A percentile compares a stretch with the other conserved stretches of the same genome.
phyloP scores from a whole-genome alignment of 2,888 invertebrate genomes.

The Cabera pusaria region DNA sequence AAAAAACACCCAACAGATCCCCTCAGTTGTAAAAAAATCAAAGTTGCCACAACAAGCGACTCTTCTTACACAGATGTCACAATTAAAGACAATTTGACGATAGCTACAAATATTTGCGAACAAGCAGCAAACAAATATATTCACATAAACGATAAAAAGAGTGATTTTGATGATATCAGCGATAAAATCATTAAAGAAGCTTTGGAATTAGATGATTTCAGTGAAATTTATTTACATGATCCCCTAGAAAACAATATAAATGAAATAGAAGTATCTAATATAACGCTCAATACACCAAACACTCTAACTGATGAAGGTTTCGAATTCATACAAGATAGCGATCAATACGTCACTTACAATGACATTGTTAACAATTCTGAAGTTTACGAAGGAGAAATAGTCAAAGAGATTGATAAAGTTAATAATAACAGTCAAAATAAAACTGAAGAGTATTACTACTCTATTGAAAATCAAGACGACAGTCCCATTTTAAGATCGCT shows the following conservation, averaged over 20 bases:
- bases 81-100: conserved; percentile 2
- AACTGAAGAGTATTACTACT: conserved; percentile 1
- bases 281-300: not conserved
- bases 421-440: conserved; percentile 14
- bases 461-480: not conserved
- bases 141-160: too few relatives aligned
- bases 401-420: conserved; percentile 17
- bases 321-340: conserved; percentile 10
- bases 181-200: conserved; percentile 10
- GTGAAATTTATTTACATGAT: conserved; percentile 9
- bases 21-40: conserved; percentile 13
- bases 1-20: conserved; percentile 19
- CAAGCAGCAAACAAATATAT: too few relatives aligned
- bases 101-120: too few relatives aligned
- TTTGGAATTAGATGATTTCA: conserved; percentile 7
- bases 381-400: conserved; percentile 15
- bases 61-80: conserved; percentile 7
- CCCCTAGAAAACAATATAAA: conserved; percentile 1
- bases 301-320: conserved; percentile 12
- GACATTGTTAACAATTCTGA: conserved; percentile 16
- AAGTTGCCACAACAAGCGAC: conserved; percentile 6
- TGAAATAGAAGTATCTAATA: not conserved
- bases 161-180: conserved; percentile 11
- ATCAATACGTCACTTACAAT: conserved; percentile 12
- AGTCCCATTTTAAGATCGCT: conserved; percentile 17